A percentile compares a stretch with the other conserved stretches of the same genome.
phyloP scores from a whole-genome alignment of 2,888 invertebrate species.

The Caenorhabditis virilis region DNA sequence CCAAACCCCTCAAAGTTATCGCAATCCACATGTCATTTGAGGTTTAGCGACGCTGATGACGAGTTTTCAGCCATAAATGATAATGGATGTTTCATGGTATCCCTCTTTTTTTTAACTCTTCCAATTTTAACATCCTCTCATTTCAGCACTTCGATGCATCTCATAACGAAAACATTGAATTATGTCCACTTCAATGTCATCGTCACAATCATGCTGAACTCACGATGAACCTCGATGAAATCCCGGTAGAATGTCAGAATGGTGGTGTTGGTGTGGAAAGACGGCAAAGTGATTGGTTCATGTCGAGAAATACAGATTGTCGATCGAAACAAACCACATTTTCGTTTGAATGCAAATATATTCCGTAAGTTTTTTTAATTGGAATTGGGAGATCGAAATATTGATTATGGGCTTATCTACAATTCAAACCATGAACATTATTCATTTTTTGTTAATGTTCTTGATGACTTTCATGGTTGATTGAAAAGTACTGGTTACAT shows the following conservation, averaged over 20 bases:
- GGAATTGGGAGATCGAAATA: background rate
- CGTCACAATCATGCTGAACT: constrained; percentile 14
- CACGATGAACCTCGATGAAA: constrained; percentile 4
- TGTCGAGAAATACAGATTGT: constrained; percentile 30
- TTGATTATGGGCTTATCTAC: too few species aligned
- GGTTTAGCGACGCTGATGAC: constrained; percentile 17
- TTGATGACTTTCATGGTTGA: background rate
- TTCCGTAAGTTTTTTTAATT: constrained; percentile 1
- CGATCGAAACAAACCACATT: constrained; percentile 20
- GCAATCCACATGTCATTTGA: constrained; percentile 22
- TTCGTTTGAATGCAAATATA: constrained; percentile 21
- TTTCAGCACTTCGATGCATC: constrained; percentile 23
- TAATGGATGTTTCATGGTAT: constrained; percentile 34
- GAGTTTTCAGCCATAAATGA: constrained; percentile 29
- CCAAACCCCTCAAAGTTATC: constrained; percentile 10
- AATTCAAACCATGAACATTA: too few species aligned
- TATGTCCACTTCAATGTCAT: constrained; percentile 33
- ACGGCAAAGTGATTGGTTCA: constrained; percentile 35
- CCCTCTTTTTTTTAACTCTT: too few species aligned
- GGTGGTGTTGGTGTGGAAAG: constrained; percentile 31
- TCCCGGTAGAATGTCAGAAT: background rate
- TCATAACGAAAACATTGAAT: constrained; percentile 17
- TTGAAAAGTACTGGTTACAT: background rate
- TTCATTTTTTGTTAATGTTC: background rate
- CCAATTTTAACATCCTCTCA: background rate